Evolutionary conservation across 1,140 invertebrate genomes (phyloP), one percentile per base, ranked within the genome.

Genomic region (Drosophila obscura): DNA sequence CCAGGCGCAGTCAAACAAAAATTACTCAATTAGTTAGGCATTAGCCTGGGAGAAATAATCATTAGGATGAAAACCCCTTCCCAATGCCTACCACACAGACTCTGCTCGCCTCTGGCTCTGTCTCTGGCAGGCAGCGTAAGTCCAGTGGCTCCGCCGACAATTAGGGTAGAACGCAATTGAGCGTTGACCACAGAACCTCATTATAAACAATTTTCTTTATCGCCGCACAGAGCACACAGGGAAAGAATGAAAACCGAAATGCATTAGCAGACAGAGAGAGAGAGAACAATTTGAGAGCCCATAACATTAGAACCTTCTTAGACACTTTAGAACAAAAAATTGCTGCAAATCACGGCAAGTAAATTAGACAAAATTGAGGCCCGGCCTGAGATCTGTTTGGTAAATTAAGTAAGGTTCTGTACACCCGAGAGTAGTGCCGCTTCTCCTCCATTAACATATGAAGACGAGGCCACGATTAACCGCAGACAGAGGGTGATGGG

Each of bases 241-340:
- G 43, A 65, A 68, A 45, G 22, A 26, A 55, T 13, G 49, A 61
- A 62, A 58, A 50, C 50, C 39, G 31, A 83, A 88, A 66, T 87
- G 78, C 83, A 87, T 87, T 87, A 85, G 62, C 41, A 66, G 31
- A 35, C 2, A 13, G 43, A 39, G 8, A 50, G 67, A 49, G 43
- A 28, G n/a, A 50, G 72, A 46, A 52, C 45, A 58, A 71, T 77
- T 66, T 85, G 46, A 80, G 50, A 57, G 83, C 74, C 61, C 79
- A 79, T 87, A 76, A 90, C 87, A 90, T 90, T 90, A 90, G 87
- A 90, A 78, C 87, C 82, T 90, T 67, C 67, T 77, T 81, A 90
- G 87, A 90, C 87, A 90, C 87, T 90, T 90, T 82, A 87, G 61
- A 13, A 52, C 65, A 49, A 57, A 11, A 2, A 90, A 90, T 90